A percentile compares a stretch with the other conserved stretches of the same genome.
Conservation (phyloP, 2,797 vertebrate genomes). For the Myotis planiceps region DNA sequence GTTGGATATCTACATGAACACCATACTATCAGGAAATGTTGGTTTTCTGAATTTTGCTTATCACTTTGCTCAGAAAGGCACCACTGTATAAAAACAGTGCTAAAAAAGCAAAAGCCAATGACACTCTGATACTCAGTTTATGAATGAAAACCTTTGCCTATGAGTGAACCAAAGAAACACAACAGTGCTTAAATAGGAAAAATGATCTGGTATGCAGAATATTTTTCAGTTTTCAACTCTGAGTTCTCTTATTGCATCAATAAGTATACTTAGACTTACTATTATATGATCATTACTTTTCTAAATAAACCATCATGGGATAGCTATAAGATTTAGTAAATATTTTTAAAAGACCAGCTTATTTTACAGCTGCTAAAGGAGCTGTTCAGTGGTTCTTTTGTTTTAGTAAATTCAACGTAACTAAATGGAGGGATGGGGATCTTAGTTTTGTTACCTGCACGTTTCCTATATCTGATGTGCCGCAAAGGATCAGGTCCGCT, state of each 20-base stretch:
- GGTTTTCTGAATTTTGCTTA: slow-evolving; percentile 34
- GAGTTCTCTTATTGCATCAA: neutral
- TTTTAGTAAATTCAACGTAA: slow-evolving; percentile 50
- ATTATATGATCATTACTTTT: slow-evolving; percentile 7
- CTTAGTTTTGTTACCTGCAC: slow-evolving; percentile 66
- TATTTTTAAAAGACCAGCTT: slow-evolving; percentile 47
- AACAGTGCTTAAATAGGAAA: neutral
- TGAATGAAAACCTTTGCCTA: slow-evolving; percentile 21
- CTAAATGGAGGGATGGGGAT: slow-evolving; percentile 60
- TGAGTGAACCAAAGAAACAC: neutral
- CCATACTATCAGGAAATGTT: neutral
- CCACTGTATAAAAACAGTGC: neutral
- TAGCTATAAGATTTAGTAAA: slow-evolving; percentile 37
- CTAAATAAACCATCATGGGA: slow-evolving; percentile 11
- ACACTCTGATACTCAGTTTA: neutral
- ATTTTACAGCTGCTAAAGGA: slow-evolving; percentile 43
- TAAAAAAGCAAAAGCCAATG: neutral
- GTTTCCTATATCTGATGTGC: slow-evolving; percentile 71
- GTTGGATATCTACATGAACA: neutral
- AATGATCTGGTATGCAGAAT: neutral
- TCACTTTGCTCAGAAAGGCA: slow-evolving; percentile 32
- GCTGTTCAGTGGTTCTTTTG: neutral
- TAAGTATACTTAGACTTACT: slow-evolving; percentile 26
- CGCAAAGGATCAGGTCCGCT: slow-evolving; percentile 67
- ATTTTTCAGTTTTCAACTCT: neutral